phyloP scores from a whole-genome alignment of 2,113 vertebrate genomes.

The Phylloscopus trochiloides region DNA sequence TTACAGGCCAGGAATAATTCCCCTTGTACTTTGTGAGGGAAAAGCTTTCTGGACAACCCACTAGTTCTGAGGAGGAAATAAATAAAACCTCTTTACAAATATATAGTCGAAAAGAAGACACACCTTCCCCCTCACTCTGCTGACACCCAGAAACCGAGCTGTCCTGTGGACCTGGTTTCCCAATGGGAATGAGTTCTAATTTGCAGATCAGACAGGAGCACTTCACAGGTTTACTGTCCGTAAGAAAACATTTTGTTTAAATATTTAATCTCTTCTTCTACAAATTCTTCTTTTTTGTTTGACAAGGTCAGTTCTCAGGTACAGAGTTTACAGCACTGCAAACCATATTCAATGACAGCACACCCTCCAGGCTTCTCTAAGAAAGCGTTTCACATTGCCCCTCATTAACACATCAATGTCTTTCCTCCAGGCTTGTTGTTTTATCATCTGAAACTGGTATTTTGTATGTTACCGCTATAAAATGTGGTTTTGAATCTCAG shows the following conservation, averaged over 20 bases:
- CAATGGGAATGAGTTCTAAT: neutral
- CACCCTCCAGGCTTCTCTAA: neutral
- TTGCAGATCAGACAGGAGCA: neutral
- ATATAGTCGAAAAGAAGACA: neutral
- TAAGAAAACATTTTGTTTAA: neutral
- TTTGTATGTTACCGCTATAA: neutral
- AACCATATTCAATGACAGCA: neutral
- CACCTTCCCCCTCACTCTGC: rapidly evolving
- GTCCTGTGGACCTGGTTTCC: neutral
- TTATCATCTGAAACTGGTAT: neutral
- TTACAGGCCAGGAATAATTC: slow-evolving; percentile 77
- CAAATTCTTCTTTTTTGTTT: neutral
- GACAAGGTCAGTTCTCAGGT: neutral
- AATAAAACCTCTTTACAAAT: neutral
- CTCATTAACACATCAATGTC: neutral
- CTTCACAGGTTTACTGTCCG: neutral
- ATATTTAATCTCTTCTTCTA: neutral
- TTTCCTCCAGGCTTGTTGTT: neutral
- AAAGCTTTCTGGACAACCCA: slow-evolving; percentile 62
- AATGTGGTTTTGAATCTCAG: neutral
- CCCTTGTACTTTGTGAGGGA: slow-evolving; percentile 72
- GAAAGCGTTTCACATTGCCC: neutral
- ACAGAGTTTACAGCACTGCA: neutral
- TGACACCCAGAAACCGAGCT: neutral
- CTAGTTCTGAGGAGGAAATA: slow-evolving; percentile 65